Evolutionary conservation across 53 echinoderm and acorn worm species (phyloP), one percentile per base, ranked within the genome.

Genomic region (Astropecten irregularis): DNA sequence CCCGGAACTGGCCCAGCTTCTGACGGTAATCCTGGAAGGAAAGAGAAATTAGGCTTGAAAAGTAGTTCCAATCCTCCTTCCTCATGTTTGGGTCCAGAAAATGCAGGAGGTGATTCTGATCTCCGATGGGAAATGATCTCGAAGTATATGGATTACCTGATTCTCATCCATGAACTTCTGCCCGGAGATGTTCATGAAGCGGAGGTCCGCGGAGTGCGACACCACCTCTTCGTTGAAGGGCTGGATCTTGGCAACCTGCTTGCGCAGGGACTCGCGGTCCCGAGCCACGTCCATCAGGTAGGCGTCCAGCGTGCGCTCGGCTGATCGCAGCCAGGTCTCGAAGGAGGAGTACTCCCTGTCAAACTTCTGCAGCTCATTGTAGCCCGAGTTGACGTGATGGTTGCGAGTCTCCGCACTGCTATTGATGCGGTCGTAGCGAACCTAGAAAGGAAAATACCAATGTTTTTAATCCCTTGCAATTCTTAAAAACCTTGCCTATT

Each of bases 161-260:
- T 89, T 92, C 69, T 95, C 95, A 34, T 92, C 92, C 71, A 94
- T 30, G 54, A 99, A 99, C 55, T 95, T 94, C 82, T 94, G 88
- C 55, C 95, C 99, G 39, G 92, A 94, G 52, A 94, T 94, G 86
- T 99, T 99, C 86, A 95, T 90, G 86, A 94, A 94, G 73, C 91
- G 87, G 30, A 99, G 89, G 59, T 99, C 99, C 7, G 92, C 94
- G 8, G 94, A 92, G 81, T 99, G 99, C 1, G 94, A 87, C 9
- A 94, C 95, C 2, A 99, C 95, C 67, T 99, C 99, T 49, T 95
- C 92, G 49, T 94, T 99, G 86, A 99, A 99, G 0, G 95, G 92
- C 77, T 99, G 94, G 7, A 99, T 84, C 84, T 99, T 99, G 59
- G 69, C 55, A 28, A 95, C 90, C 86, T 99, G 99, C 66, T 92